Evolutionary conservation across 2,113 vertebrate genomes (phyloP), one percentile per base, ranked within the genome.

Genomic region (Sorex fumeus): DNA sequence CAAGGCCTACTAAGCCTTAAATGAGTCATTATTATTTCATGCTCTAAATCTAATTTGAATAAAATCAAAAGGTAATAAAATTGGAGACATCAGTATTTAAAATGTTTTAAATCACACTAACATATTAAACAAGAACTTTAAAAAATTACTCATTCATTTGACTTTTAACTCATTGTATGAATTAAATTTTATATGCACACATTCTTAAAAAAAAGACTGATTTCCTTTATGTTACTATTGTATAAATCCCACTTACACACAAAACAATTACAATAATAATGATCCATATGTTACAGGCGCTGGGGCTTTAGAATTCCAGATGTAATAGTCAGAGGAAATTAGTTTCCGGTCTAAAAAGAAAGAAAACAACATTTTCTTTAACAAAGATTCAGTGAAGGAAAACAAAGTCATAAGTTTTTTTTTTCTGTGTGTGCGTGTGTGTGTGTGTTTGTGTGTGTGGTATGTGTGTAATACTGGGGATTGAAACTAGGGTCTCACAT

Each of bases 221-320:
- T 71, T 95, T 96, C 95, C 95, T 92, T 96, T 96, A 95, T 50
- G 70, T 57, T 57, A 75, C 36, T 36, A 93, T n/a, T 83, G 83
- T 45, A 66, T 11, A 28, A 85, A 77, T 81, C 40, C 86, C 57
- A 57, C 92, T 96, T 92, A 96, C 97, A 89, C 67, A 91, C 34
- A 50, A 74, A 40, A 32, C 47, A 75, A 94, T 98, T 72, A 97
- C 8, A 97, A 87, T 91, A 97, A 89, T 74, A 97, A 94, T 13
- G 97, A 96, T 95, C 96, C 97, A 90, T 97, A 98, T 84, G 97
- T 92, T n/a, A 98, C 93, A 5, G 99, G 99, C 84, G 99, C 98
- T 43, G 98, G 95, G 10, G 98, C 99, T 96, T 98, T 98, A 92
- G 99, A 99, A 97, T 99, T 99, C 99, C 99, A 99, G 96, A 99